Evolutionary conservation across 2,888 invertebrate species (phyloP), one percentile per base, ranked within the genome.

Genomic region (Scaptomyza tumidula): DNA sequence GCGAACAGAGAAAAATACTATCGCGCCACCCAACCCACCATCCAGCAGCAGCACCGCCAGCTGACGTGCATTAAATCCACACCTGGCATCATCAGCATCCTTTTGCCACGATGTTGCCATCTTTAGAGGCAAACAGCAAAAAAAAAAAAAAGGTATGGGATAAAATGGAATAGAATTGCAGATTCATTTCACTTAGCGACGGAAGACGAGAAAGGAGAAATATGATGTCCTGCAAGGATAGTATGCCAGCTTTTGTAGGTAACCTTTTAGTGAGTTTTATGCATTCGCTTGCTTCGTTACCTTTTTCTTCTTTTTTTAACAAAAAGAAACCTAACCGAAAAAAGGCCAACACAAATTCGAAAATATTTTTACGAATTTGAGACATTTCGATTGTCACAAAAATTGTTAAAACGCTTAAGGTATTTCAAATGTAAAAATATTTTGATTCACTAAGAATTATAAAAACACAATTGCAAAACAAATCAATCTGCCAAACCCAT

Each of bases 131-230:
- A 48, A 44, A 41, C 48, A 44, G 62, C 45, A 16, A 19, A 29
- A 10, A 35, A 24, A 35, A 24, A 10, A 33, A 62, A 54, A 37
- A 52, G 56, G 53, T 14, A 44, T 46, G 46, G 65, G 50, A 59
- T 72, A 68, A 75, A 86, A 79, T 76, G 87, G 77, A 86, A 83
- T 85, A 80, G 80, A 89, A 88, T 82, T 85, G 86, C 86, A 86
- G 88, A 88, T 89, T 89, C 88, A 84, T 89, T 89, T 86, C 86
- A 88, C 88, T 82, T 83, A 83, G 63, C 71, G 49, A 53, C 35
- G 63, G 24, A 66, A 62, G 58, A 61, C 44, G 61, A 39, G 56
- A 55, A 35, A 0, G 7, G 54, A 49, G 59, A 56, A 48, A 45
- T 49, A 43, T 57, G 71, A 57, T 60, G 75, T 71, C 77, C 72